Base-by-base conservation (phyloP, 2,888 invertebrate genomes). In the Drosophila helvetica region DNA sequence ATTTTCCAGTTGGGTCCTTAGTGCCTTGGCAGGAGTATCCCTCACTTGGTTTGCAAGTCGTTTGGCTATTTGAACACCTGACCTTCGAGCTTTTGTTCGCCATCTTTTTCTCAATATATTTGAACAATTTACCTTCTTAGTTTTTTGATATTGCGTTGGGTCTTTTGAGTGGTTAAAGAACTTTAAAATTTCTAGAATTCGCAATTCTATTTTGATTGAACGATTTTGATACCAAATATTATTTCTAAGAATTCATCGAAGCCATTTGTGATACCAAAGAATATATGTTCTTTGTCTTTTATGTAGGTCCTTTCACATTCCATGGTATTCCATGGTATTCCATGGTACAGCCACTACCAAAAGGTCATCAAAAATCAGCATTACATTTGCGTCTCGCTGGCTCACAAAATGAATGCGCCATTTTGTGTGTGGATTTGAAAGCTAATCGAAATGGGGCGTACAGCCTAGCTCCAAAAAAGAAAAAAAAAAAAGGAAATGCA, bases 361-460 rank as follows among this genome's bases (percentile, higher is more conserved):
- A 53, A 18, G 42, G 30, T 55, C 18, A 19, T 9, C 7, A 42
- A 43, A 25, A 10, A 30, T 10, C 30, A 30, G 30, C 30, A 10
- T 4, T 33, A 12, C 33, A 27, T 22, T 6, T 33, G 50, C 61
- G 22, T 46, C 65, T 57, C 27, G 54, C 69, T 60, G 15, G 30
- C 74, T 43, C 68, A 9, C 12, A 7, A 51, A 56, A 65, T 46
- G 54, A 56, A 65, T 46, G 56, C 80, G 77, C 75, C 79, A 82
- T 82, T 84, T 82, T 84, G 38, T 38, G 38, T 38, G 38, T n/a
- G 38, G 77, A 74, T 74, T 74, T 54, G 67, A 69, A 67, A 54
- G 63, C 78, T 76, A 78, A 79, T 78, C 78, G 79, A 78, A 78
- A 76, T 68, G 65, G 64, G 27, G 27, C 27, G 27, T 27, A 27